Percentiles rank a stretch among this genome's conserved stretches.
These are phyloP conservation scores for Boloria euphrosyne DNA, from an alignment of 2,888 invertebrate species.

Conservation along the genomic window DNA sequence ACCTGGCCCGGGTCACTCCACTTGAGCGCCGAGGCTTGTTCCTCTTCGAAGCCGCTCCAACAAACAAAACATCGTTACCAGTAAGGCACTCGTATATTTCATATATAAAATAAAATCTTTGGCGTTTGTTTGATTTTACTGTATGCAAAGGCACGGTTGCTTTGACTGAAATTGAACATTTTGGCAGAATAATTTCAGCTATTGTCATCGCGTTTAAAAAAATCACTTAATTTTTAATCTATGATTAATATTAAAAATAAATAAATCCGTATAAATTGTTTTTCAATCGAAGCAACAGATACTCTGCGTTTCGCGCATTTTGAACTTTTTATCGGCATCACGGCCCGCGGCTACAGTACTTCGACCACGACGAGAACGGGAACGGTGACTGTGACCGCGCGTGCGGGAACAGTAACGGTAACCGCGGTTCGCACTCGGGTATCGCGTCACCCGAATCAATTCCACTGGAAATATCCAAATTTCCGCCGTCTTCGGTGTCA, in stretches of 20 bases:
- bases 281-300: conserved; percentile 9
- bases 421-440: conserved; percentile 28
- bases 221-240: background rate
- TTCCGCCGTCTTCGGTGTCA: conserved; percentile 64
- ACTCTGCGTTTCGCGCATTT: conserved; percentile 9
- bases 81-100: conserved; percentile 82
- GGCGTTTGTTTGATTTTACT: conserved; percentile 61
- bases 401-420: background rate
- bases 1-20: conserved; percentile 91
- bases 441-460: conserved; percentile 75
- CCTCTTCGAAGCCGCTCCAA: conserved; percentile 69
- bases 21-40: conserved; percentile 90
- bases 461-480: conserved; percentile 72
- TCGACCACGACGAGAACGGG: background rate
- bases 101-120: conserved; percentile 75
- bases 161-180: background rate
- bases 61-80: conserved; percentile 79
- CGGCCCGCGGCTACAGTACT: conserved; percentile 14
- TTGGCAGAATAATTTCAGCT: background rate
- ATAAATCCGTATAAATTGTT: background rate
- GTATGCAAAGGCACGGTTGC: conserved; percentile 22
- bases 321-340: conserved; percentile 20
- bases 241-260: conserved; percentile 7
- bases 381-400: background rate
- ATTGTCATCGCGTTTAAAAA: background rate